Evolutionary conservation across 2,888 invertebrate species (phyloP), one percentile per base, ranked within the genome.

Genomic region (Volucella zonaria): DNA sequence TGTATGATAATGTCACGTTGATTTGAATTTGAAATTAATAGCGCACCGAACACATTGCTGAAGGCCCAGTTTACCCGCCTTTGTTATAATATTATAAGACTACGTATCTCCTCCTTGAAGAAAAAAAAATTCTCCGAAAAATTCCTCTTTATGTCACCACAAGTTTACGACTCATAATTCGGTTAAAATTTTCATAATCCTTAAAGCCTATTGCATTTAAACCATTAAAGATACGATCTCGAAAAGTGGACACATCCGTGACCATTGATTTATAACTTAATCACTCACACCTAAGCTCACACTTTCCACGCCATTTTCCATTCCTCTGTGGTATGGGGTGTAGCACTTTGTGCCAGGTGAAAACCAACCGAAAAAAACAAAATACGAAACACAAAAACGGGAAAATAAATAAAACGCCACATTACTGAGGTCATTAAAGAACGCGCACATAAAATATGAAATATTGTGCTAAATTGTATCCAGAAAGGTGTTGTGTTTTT

Each of bases 401-500:
- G 31, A 31, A 31, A 31, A 62, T 40, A 66, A 73, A 61, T 61
- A 18, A 61, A 68, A 77, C 59, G 56, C 54, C 52, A 61, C 54
- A 67, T 52, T 71, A 66, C 66, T 52, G 12, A 51, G 67, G 71
- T 68, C 81, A 64, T 85, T 81, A 77, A 81, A 78, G 67, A 75
- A 66, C 56, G 61, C 59, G 47, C 62, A 80, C 82, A 79, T 79
- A 79, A 81, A 85, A 62, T 77, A 85, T 81, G 58, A 81, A 85
- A 73, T 81, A 80, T 80, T 81, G 81, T 85, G 85, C 85, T 81
- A 85, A 81, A 85, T 77, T 85, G 71, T 85, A 49, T 66, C 56
- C 62, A n/a, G 56, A 75, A 51, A 67, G 52, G 66, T 70, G 73
- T 49, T 74, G 68, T 61, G 62, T 68, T 71, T 40, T 51, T 71